Evolutionary conservation across 2,888 invertebrate species (phyloP).

Genomic region (Sesamia inferens): DNA sequence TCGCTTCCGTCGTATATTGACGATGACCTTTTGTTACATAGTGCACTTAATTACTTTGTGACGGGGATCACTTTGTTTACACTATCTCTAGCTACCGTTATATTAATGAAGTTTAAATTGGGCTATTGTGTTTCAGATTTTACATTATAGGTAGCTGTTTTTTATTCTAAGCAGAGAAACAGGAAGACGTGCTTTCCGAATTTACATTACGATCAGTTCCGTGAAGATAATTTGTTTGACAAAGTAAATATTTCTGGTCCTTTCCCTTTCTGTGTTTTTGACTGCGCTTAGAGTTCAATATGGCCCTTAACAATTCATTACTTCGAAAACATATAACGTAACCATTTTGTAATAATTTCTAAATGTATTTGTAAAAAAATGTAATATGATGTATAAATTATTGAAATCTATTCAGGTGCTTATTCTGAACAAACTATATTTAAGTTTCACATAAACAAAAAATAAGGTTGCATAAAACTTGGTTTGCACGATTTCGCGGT

Average conservation of each 20-base stretch:
- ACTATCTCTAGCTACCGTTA: slow-evolving; percentile 6
- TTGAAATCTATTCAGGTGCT: no score
- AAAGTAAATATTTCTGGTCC: not conserved
- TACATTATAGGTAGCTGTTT: slow-evolving; percentile 13
- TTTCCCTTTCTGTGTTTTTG: no score
- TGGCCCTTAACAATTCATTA: no score
- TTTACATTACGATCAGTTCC: not conserved
- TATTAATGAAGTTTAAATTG: slow-evolving; percentile 28
- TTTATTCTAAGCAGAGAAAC: not conserved
- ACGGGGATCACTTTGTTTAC: slow-evolving; percentile 41
- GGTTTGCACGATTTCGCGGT: no score
- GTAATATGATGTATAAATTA: no score
- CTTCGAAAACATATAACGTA: no score
- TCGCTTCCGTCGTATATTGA: slow-evolving; percentile 71
- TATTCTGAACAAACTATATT: no score
- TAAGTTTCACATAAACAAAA: no score
- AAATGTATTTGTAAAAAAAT: no score
- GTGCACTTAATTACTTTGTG: slow-evolving; percentile 59
- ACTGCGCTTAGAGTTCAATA: no score
- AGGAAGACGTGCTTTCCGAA: not conserved
- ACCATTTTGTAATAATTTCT: no score
- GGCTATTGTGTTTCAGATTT: slow-evolving; percentile 25
- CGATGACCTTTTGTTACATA: slow-evolving; percentile 55
- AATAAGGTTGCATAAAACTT: no score
- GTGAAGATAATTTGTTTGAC: not conserved